A percentile compares a stretch with the other conserved stretches of the same genome.
Conservation (phyloP, 2,113 vertebrate genomes). For the Peucedramus taeniatus region DNA sequence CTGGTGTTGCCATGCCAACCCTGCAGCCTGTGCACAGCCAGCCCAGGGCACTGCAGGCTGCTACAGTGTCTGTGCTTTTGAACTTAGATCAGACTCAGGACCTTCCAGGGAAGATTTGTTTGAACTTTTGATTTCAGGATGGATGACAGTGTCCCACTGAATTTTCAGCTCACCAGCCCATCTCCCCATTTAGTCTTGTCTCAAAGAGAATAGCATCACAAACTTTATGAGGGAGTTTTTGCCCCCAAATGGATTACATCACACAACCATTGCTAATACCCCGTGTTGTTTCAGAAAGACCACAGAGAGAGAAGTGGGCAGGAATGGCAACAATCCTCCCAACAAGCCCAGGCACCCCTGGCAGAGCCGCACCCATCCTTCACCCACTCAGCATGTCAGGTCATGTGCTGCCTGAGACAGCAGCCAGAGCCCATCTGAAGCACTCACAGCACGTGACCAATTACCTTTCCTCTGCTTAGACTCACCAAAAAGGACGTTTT, state of each 20-base stretch:
- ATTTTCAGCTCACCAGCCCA: background rate
- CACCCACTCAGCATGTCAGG: background rate
- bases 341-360: slow-evolving; percentile 25
- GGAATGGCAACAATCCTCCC: slow-evolving; percentile 23
- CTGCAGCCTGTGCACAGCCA: background rate
- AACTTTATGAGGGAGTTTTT: background rate
- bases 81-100: background rate
- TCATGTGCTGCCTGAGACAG: background rate
- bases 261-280: background rate
- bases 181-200: background rate
- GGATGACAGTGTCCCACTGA: background rate
- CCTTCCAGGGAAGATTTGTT: background rate
- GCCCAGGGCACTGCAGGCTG: background rate
- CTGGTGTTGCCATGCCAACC: background rate
- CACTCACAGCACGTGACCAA: background rate
- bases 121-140: background rate
- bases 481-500: background rate
- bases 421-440: background rate
- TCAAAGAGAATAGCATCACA: background rate
- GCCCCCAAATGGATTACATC: background rate
- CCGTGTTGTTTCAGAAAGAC: background rate
- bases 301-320: background rate
- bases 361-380: background rate
- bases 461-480: background rate
- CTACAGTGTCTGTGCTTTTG: background rate